Evolutionary conservation across 2,797 vertebrate species (phyloP), one percentile per base, ranked within the genome.

Genomic region (Enteromius trimaculatus): DNA sequence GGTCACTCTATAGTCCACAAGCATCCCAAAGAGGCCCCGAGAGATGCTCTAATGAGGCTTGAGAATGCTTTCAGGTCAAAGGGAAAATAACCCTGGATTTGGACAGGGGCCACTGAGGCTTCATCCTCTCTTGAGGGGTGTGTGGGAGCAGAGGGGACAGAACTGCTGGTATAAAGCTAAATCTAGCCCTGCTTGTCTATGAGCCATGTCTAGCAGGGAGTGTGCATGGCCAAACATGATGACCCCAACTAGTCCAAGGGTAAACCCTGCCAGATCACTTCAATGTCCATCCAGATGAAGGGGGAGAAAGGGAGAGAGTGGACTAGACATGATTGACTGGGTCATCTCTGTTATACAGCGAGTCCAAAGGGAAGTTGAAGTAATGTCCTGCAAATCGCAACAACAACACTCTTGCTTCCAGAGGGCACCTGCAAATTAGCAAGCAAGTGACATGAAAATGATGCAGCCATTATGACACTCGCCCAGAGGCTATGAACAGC

Each of bases 251-350:
- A 76, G 80, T 88, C 78, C 83, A 86, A 87, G 76, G 77, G 84
- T 62, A 91, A 60, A 85, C 88, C 88, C 85, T 88, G 90, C 89
- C 85, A 81, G 90, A 89, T 91, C 88, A 89, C 85, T 88, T 91
- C 87, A 86, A 88, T 90, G 85, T 91, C 86, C 65, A 80, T 83
- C 84, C 70, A 84, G 39, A 83, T 39, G 74, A 26, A 60, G 37
- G 29, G 74, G 42, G 21, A 71, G 1, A 55, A 62, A 34, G n/a
- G n/a, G 14, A 42, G n/a, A n/a, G 34, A 60, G 58, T 8, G 55
- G 74, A 83, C 60, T 71, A 81, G 16, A 69, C 79, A 75, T 49
- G 75, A 88, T 72, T 75, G 87, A 62, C 42, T 34, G 69, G 53
- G 49, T 31, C 39, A 11, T 60, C 53, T 65, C 47, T 81, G 19